Conservation (phyloP, 2,888 invertebrate species). For the Eledona agricola region DNA sequence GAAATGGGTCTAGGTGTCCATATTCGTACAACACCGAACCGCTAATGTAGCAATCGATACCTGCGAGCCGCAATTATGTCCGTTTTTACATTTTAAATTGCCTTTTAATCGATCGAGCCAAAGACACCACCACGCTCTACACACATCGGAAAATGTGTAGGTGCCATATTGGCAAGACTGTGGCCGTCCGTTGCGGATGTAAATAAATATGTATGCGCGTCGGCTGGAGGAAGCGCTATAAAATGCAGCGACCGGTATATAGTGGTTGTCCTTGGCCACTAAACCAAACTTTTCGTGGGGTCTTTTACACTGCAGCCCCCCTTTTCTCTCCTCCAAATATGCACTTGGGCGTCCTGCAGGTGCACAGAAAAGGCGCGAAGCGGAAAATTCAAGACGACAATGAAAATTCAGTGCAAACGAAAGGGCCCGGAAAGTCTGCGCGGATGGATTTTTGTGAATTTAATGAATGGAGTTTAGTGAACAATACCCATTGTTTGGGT, state of each 20-base stretch:
- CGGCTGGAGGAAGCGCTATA: constrained; percentile 52
- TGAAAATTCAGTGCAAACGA: too few species aligned
- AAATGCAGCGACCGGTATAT: constrained; percentile 53
- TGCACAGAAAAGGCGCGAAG: constrained; percentile 23
- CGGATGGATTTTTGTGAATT: too few species aligned
- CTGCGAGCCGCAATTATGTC: constrained; percentile 33
- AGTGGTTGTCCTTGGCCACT: constrained; percentile 59
- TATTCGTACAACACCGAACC: constrained; percentile 22
- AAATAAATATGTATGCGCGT: constrained; percentile 28
- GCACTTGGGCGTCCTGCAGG: constrained; percentile 30
- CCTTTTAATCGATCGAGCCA: constrained; percentile 28
- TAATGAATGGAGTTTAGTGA: too few species aligned
- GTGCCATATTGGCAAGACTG: constrained; percentile 8
- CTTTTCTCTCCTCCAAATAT: constrained; percentile 33
- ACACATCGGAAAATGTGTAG: constrained; percentile 8
- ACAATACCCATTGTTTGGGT: too few species aligned
- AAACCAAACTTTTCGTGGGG: constrained; percentile 53
- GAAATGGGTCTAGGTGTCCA: too few species aligned
- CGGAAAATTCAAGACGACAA: too few species aligned
- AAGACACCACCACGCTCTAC: constrained; percentile 10
- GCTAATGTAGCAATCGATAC: constrained; percentile 29
- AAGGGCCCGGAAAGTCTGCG: too few species aligned
- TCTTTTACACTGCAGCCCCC: constrained; percentile 49
- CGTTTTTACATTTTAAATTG: constrained; percentile 34
- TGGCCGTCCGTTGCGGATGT: constrained; percentile 46